phyloP scores from a whole-genome alignment of 2,797 vertebrate species.

The Monodelphis domestica region DNA sequence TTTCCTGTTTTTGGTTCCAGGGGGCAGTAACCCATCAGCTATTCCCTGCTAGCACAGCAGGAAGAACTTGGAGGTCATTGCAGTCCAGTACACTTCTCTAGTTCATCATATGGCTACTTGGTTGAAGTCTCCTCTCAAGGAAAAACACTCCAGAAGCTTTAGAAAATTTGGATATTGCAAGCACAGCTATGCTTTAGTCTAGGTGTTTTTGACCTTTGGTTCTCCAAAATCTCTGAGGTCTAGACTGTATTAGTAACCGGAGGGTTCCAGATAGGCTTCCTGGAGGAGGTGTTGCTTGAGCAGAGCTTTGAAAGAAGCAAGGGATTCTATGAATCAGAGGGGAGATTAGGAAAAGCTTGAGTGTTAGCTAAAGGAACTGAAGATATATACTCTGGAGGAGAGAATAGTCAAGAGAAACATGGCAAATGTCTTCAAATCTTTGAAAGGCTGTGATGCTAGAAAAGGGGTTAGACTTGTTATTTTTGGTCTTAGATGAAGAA shows the following conservation, averaged over 20 bases:
- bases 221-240: background rate
- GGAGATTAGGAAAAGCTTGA: background rate
- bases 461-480: background rate
- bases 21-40: background rate
- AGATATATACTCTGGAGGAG: background rate
- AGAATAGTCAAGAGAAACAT: background rate
- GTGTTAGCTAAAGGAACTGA: background rate
- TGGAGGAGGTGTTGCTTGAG: background rate
- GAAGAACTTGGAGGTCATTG: background rate
- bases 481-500: background rate
- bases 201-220: background rate
- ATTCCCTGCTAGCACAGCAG: background rate
- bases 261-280: background rate
- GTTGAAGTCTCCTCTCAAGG: background rate
- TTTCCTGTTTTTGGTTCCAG: background rate
- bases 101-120: background rate
- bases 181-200: background rate
- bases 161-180: background rate
- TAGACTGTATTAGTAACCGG: background rate
- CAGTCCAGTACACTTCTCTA: background rate
- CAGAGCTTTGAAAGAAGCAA: background rate
- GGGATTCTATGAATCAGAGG: background rate
- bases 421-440: background rate
- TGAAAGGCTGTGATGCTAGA: background rate
- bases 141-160: background rate